Evolutionary conservation across 2,888 invertebrate genomes (phyloP).

Genomic region (Lobophora halterata): DNA sequence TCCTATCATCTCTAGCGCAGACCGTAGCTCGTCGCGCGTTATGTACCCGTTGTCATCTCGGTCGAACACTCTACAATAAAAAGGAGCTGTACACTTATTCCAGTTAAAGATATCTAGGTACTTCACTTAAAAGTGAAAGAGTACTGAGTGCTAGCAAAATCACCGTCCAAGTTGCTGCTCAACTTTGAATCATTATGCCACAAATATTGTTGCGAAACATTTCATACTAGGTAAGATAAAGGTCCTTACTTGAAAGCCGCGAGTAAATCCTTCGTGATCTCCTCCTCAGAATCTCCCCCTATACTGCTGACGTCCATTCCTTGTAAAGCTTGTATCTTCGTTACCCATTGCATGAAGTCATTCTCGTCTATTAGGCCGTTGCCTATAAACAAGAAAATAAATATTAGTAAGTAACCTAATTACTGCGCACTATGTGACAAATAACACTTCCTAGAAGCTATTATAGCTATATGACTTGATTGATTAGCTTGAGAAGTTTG

Average conservation of each 20-base stretch:
- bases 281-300: slow-evolving; percentile 81
- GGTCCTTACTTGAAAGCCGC: slow-evolving; percentile 88
- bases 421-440: no score
- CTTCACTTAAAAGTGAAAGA: no score
- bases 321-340: slow-evolving; percentile 85
- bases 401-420: not conserved
- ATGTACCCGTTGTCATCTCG: slow-evolving; percentile 95
- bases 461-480: no score
- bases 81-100: not conserved
- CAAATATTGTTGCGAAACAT: no score
- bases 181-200: no score
- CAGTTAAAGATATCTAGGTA: no score
- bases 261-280: slow-evolving; percentile 88
- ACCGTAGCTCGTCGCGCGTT: slow-evolving; percentile 87
- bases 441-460: no score
- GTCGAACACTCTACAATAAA: slow-evolving; percentile 86
- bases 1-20: slow-evolving; percentile 91
- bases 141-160: no score
- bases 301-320: slow-evolving; percentile 79
- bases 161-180: no score
- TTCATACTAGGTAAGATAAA: not conserved
- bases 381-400: slow-evolving; percentile 64
- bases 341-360: slow-evolving; percentile 89
- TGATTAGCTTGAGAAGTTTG: no score
- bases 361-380: slow-evolving; percentile 88